phyloP scores from a whole-genome alignment of 2,113 vertebrate genomes.

The Corvus hawaiiensis region DNA sequence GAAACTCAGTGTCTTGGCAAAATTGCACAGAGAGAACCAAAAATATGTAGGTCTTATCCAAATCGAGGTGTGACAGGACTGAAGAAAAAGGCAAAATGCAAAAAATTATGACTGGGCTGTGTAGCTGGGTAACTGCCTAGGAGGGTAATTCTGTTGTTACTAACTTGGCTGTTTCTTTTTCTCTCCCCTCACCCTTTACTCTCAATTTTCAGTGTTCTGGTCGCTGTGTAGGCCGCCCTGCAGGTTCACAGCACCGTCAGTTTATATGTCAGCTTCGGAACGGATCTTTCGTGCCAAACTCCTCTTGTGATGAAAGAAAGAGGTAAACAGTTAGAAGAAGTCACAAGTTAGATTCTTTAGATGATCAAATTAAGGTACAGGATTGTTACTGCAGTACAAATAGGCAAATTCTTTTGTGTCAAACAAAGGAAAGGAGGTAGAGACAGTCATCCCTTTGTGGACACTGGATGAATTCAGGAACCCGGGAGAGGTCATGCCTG shows the following conservation, averaged over 20 bases:
- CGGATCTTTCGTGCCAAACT: conserved; percentile 59
- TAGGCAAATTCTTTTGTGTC: neutral
- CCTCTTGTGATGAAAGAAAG: conserved; percentile 70
- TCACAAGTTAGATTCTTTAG: neutral
- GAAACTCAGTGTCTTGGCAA: neutral
- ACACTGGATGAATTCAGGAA: neutral
- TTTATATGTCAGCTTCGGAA: conserved; percentile 71
- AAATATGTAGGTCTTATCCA: neutral
- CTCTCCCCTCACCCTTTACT: neutral
- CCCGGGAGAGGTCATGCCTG: neutral
- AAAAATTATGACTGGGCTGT: neutral
- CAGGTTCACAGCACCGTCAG: conserved; percentile 70
- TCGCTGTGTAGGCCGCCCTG: conserved; percentile 65
- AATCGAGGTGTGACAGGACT: neutral
- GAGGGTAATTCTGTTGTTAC: neutral
- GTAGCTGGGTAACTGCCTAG: neutral
- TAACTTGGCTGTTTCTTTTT: neutral
- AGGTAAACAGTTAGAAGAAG: conserved; percentile 67
- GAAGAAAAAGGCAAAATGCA: neutral
- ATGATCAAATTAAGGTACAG: neutral
- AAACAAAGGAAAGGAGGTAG: neutral
- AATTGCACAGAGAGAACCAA: neutral
- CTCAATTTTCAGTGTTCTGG: conserved; percentile 75
- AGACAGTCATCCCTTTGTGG: neutral
- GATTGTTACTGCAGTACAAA: neutral